Percentiles rank a stretch among this genome's conserved stretches.
Evolutionary conservation across 2,797 vertebrate species (phyloP).

Genomic region (Melanotaenia trifasciata): DNA sequence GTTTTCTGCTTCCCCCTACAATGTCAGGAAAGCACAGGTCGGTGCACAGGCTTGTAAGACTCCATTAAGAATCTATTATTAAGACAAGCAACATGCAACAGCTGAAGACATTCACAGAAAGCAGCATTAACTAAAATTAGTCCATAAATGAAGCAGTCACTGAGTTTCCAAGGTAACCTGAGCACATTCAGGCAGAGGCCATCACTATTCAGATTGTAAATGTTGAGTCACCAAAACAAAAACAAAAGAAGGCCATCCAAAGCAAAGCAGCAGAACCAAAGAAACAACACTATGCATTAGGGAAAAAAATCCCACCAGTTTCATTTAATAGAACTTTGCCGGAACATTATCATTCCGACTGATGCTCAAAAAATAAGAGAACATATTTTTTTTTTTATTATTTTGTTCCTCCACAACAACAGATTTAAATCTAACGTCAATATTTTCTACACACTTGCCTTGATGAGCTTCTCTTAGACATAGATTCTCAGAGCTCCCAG

Average conservation of each 20-base stretch:
- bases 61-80: constrained; percentile 16
- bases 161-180: constrained; percentile 74
- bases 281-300: background rate
- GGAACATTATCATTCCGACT: background rate
- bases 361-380: constrained; percentile 3
- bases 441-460: constrained; percentile 31
- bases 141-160: constrained; percentile 46
- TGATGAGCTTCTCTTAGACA: constrained; percentile 28
- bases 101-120: constrained; percentile 51
- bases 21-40: constrained; percentile 4
- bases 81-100: constrained; percentile 22
- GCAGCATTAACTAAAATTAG: constrained; percentile 59
- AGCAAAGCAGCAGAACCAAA: constrained; percentile 9
- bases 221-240: constrained; percentile 39
- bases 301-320: constrained; percentile 16
- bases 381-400: background rate
- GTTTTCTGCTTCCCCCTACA: background rate
- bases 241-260: constrained; percentile 16
- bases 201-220: constrained; percentile 33
- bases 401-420: constrained; percentile 8
- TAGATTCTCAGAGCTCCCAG: background rate
- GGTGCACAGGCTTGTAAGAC: background rate
- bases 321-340: constrained; percentile 2
- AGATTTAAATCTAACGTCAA: constrained; percentile 1
- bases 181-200: constrained; percentile 41